Evolutionary conservation across 23 tunicate species (phyloP), one percentile per base, ranked within the genome.

Genomic region (Trididemnum nubilum): DNA sequence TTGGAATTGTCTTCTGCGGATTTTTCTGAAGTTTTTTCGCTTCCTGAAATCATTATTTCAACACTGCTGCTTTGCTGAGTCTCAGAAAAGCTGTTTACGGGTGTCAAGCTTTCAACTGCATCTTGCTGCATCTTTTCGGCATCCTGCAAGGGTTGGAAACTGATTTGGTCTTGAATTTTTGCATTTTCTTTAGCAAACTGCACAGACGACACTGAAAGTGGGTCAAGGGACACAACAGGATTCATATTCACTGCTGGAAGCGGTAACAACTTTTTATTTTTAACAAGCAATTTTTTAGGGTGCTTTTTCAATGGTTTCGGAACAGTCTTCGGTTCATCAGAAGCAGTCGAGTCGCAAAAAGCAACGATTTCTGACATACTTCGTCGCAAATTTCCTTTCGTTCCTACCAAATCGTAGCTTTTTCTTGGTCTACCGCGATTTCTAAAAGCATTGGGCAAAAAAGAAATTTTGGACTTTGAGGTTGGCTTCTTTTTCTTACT

Each of bases 281-380:
- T 61, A 3, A 15, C 5, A 12, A 4, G 18, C 4, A 3, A 12
- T 22, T 24, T 61, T n/a, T 24, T 61, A 12, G 26, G 26, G 5
- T 37, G 38, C 38, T 31, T 32, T n/a, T 37, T 37, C 31, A 5
- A 3, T 67, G 31, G 12, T 67, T 32, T 9, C 37, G 74, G 37
- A 2, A 4, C n/a, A 31, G 33, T 7, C 74, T 30, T 30, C 33
- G 31, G 38, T 9, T 67, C 74, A 31, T 7, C 22, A 12, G 5
- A 3, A 32, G 3, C 9, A 37, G 74, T 7, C 5, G 38, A 3
- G 38, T 77, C 67, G 31, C 81, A 77, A 36, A 77, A 77, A 52
- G 81, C 81, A 15, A 77, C 81, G 37, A 77, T 77, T 21, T 77
- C 81, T 31, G 66, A 7, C 36, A 77, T 7, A 77, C 66, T 77